Evolutionary conservation across 2,113 vertebrate species (phyloP).

Genomic region (Sarotherodon lohbergeri): DNA sequence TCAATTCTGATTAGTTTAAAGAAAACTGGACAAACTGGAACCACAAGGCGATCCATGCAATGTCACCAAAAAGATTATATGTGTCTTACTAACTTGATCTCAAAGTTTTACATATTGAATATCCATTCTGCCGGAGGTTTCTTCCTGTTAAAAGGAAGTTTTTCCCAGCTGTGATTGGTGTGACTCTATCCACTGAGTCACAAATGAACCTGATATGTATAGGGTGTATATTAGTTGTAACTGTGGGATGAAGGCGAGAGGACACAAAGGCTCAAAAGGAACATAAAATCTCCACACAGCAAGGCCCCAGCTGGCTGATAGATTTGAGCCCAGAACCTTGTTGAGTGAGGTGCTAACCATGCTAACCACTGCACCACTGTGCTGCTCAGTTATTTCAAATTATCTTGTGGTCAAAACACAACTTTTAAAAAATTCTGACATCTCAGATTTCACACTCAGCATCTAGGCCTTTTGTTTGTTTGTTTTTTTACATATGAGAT

Average conservation of each 20-base stretch:
- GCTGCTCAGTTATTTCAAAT: not conserved
- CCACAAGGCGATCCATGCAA: not conserved
- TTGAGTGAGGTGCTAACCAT: not conserved
- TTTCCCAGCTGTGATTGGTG: not conserved
- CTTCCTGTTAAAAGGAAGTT: not conserved
- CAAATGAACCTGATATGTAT: not conserved
- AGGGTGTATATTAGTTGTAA: not conserved
- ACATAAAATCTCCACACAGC: not conserved
- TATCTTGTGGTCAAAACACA: not conserved
- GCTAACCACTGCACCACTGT: not conserved
- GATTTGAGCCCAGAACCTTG: not conserved
- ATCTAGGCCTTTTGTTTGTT: not conserved
- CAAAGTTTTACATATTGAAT: not conserved
- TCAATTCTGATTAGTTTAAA: not conserved
- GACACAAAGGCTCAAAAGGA: not conserved
- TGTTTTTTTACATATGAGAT: not conserved
- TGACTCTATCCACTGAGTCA: not conserved
- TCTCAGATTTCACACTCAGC: not conserved
- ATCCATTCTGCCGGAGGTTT: rapidly evolving
- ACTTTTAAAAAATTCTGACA: not conserved
- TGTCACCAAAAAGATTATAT: not conserved
- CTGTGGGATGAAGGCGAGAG: not conserved
- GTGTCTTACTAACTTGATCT: not conserved
- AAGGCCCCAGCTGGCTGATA: not conserved
- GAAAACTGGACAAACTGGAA: not conserved